phyloP scores from a whole-genome alignment of 2,797 vertebrate genomes.

The Periparus ater region DNA sequence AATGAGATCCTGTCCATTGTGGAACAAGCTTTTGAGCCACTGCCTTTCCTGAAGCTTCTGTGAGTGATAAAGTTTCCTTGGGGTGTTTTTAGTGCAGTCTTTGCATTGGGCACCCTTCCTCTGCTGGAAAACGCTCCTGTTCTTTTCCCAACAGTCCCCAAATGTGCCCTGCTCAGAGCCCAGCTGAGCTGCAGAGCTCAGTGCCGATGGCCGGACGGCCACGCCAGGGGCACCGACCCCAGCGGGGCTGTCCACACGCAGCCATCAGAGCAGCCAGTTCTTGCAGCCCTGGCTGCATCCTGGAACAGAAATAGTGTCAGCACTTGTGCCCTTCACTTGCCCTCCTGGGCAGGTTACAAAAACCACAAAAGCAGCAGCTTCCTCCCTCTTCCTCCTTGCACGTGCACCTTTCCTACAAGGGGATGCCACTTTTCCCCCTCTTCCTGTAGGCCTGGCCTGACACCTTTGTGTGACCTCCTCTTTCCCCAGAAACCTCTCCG shows the following conservation, averaged over 20 bases:
- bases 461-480: neutral
- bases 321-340: neutral
- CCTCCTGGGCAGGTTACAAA: neutral
- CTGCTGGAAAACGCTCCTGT: neutral
- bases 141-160: neutral
- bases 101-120: no score
- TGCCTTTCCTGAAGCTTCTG: no score
- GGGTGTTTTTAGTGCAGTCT: no score
- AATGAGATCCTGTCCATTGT: no score
- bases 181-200: neutral
- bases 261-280: neutral
- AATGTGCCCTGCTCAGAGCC: neutral
- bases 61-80: no score
- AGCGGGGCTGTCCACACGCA: neutral
- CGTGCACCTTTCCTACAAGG: neutral
- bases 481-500: constrained; percentile 61
- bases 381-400: neutral
- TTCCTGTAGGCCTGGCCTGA: neutral
- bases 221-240: neutral
- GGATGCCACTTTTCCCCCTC: neutral
- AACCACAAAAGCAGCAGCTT: neutral
- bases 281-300: neutral
- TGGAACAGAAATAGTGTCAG: neutral
- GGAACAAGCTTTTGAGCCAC: no score
- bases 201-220: neutral